These are phyloP conservation scores for Noctua janthina DNA, from an alignment of 2,888 invertebrate species.

Conservation along the genomic window DNA sequence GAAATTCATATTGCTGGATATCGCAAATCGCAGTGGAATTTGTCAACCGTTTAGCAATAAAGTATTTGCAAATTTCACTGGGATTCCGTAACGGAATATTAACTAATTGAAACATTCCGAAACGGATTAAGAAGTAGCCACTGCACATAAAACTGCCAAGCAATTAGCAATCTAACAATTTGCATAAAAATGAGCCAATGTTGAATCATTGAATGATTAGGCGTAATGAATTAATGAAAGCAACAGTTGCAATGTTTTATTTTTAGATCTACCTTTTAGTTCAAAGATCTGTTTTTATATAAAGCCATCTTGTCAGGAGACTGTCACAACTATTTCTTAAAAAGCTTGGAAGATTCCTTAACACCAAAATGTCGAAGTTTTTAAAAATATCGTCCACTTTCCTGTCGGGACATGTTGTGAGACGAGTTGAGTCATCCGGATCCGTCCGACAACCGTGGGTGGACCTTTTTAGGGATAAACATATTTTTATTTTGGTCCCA, in stretches of 20 bases:
- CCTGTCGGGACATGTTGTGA: conserved; percentile 72
- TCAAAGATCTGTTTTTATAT: not conserved
- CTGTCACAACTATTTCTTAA: conserved; percentile 21
- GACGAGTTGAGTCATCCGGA: conserved; percentile 70
- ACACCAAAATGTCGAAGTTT: conserved; percentile 16
- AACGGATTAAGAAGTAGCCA: conserved; percentile 15
- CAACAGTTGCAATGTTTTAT: conserved; percentile 14
- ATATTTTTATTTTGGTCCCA: conserved; percentile 29
- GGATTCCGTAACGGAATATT: conserved; percentile 8
- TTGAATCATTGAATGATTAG: conserved; percentile 23
- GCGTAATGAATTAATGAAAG: conserved; percentile 2
- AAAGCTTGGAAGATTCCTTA: conserved; percentile 12
- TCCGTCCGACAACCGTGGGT: conserved; percentile 64
- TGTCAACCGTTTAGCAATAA: not conserved
- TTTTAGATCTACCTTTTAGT: not conserved
- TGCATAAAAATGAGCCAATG: conserved; percentile 33
- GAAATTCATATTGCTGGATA: not conserved
- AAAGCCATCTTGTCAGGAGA: conserved; percentile 1
- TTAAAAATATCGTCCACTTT: conserved; percentile 65
- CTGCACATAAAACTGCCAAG: not conserved
- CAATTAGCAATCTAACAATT: conserved; percentile 31
- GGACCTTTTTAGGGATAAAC: conserved; percentile 56
- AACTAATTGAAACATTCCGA: not conserved
- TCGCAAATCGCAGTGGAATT: not conserved
- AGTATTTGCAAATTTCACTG: conserved; percentile 1